Percentiles rank a stretch among this genome's conserved stretches.
Conservation (phyloP, 2,888 invertebrate species). For the Athalia circularis region DNA sequence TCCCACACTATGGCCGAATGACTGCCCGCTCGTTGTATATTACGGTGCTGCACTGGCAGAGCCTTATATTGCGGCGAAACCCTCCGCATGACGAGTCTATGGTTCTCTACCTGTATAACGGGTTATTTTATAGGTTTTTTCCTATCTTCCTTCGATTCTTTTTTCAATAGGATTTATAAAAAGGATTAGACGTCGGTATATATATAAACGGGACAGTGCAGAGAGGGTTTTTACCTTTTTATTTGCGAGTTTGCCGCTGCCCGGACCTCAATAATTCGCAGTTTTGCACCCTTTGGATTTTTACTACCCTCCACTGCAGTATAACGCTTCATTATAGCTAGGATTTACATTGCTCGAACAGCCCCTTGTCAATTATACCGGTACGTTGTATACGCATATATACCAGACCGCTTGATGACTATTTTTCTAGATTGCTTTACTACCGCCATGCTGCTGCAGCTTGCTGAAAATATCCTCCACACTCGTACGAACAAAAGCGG, state of each 20-base stretch:
- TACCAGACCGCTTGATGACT: too few species aligned
- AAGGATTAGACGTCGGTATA: slow-evolving; percentile 39
- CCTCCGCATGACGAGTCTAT: slow-evolving; percentile 8
- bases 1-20: slow-evolving; percentile 43
- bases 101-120: slow-evolving; percentile 44
- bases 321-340: too few species aligned
- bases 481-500: too few species aligned
- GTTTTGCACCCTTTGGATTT: too few species aligned
- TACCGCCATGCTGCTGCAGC: slow-evolving; percentile 7
- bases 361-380: too few species aligned
- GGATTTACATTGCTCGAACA: too few species aligned
- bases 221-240: background rate
- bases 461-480: too few species aligned
- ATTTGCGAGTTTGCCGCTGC: too few species aligned
- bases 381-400: too few species aligned
- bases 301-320: too few species aligned
- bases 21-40: slow-evolving; percentile 40
- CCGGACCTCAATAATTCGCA: too few species aligned
- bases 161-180: slow-evolving; percentile 36
- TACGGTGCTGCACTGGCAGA: background rate
- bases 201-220: slow-evolving; percentile 13
- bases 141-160: background rate
- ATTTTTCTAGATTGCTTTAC: slow-evolving; percentile 32
- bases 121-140: slow-evolving; percentile 40
- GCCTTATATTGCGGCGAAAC: slow-evolving; percentile 35